A percentile compares a stretch with the other conserved stretches of the same genome.
phyloP scores from a whole-genome alignment of 2,113 vertebrate genomes.

The Pogonocichla stellata region DNA sequence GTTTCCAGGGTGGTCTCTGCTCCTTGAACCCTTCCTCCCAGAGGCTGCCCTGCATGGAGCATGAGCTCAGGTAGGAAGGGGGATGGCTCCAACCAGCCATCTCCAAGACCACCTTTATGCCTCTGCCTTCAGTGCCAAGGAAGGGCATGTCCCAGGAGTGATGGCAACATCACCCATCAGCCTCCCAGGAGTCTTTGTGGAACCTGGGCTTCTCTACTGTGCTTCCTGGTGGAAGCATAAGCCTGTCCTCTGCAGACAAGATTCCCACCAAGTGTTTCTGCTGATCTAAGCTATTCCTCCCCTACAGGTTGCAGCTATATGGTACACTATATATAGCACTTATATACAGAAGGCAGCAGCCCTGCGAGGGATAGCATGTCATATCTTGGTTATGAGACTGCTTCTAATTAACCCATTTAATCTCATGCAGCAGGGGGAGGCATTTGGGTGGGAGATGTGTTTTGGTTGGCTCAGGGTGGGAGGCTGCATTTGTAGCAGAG shows the following conservation, averaged over 20 bases:
- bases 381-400: background rate
- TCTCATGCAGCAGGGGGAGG: background rate
- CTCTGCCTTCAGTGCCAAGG: background rate
- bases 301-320: background rate
- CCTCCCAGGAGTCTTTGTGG: background rate
- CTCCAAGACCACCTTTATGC: background rate
- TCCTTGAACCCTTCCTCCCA: background rate
- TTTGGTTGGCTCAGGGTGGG: background rate
- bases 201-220: background rate
- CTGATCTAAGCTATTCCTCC: background rate
- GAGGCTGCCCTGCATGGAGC: background rate
- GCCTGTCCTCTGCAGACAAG: background rate
- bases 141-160: background rate
- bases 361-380: background rate
- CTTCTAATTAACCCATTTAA: background rate
- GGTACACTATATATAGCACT: background rate
- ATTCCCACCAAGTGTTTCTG: background rate
- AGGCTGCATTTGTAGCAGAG: background rate
- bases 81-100: background rate
- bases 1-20: background rate
- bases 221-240: background rate
- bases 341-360: background rate
- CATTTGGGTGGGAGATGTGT: background rate
- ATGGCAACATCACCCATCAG: rapidly evolving
- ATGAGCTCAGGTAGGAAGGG: background rate